A percentile compares a stretch with the other conserved stretches of the same genome.
These are phyloP conservation scores for Lysandra coridon DNA, from an alignment of 2,888 invertebrate species.

Conservation along the genomic window DNA sequence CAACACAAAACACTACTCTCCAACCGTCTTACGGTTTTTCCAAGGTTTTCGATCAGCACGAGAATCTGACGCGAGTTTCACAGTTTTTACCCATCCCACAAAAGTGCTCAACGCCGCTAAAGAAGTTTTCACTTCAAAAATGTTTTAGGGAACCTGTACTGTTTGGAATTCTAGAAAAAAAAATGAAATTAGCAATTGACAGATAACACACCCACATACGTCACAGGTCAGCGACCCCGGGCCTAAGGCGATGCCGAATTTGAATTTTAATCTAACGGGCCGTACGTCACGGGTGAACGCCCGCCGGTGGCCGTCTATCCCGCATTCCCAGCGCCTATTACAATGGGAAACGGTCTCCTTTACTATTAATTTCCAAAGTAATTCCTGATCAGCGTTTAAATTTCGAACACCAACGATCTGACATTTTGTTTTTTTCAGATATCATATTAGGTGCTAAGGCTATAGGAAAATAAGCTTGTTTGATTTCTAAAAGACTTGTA, in stretches of 20 bases:
- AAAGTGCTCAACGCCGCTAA: too few species aligned
- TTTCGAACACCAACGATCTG: conserved; percentile 42
- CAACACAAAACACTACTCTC: too few species aligned
- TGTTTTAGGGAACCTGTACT: too few species aligned
- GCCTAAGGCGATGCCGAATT: conserved; percentile 64
- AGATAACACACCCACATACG: conserved; percentile 46
- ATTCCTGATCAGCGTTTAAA: conserved; percentile 38
- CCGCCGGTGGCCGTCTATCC: conserved; percentile 60
- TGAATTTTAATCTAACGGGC: conserved; percentile 73
- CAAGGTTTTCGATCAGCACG: too few species aligned
- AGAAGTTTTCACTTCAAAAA: too few species aligned
- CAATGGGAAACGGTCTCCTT: conserved; percentile 46
- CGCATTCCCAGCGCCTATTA: conserved; percentile 47
- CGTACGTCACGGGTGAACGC: conserved; percentile 64
- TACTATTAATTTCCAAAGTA: conserved; percentile 41
- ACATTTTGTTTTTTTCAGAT: neutral
- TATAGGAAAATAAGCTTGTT: too few species aligned
- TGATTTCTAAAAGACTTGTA: too few species aligned
- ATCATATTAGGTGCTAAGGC: too few species aligned
- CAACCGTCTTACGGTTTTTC: too few species aligned
- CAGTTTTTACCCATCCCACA: too few species aligned
- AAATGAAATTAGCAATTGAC: conserved; percentile 32
- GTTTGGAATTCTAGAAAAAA: conserved; percentile 16
- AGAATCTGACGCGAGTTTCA: too few species aligned
- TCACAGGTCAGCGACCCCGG: conserved; percentile 48